Conservation (phyloP, 2,113 vertebrate genomes). For the Hemibates koningsi region DNA sequence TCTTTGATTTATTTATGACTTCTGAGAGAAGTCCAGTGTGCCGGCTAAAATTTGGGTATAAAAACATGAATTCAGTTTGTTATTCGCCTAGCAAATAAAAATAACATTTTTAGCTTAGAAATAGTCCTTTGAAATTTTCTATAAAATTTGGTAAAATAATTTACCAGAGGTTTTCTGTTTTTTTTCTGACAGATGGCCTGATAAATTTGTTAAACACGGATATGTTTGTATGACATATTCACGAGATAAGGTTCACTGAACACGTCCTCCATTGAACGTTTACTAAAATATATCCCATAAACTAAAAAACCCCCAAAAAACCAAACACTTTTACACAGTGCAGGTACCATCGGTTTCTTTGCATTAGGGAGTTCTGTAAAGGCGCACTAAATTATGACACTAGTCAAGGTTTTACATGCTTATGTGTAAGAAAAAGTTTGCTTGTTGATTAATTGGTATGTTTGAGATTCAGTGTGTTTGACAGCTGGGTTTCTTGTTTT, state of each 20-base stretch:
- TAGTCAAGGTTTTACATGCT: not conserved
- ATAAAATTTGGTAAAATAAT: not conserved
- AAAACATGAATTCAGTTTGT: not conserved
- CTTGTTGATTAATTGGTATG: not conserved
- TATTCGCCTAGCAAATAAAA: fast-evolving
- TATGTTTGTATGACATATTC: not conserved
- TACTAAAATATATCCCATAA: not conserved
- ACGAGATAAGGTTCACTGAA: not conserved
- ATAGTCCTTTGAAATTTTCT: fast-evolving
- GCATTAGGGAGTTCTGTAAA: not conserved
- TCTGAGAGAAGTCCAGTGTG: not conserved
- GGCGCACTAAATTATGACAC: not conserved
- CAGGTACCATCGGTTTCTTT: not conserved
- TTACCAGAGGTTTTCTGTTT: not conserved
- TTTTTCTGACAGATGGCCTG: not conserved
- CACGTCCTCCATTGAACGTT: fast-evolving
- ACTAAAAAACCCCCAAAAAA: fast-evolving
- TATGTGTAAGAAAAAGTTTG: not conserved
- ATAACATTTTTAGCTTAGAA: not conserved
- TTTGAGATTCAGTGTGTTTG: not conserved
- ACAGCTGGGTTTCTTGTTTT: not conserved
- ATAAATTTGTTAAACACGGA: not conserved
- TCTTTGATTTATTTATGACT: not conserved
- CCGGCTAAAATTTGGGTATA: not conserved
- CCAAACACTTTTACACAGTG: not conserved